A percentile compares a stretch with the other conserved stretches of the same genome.
Evolutionary conservation across 2,113 vertebrate genomes (phyloP).

Genomic region (Sprattus sprattus): DNA sequence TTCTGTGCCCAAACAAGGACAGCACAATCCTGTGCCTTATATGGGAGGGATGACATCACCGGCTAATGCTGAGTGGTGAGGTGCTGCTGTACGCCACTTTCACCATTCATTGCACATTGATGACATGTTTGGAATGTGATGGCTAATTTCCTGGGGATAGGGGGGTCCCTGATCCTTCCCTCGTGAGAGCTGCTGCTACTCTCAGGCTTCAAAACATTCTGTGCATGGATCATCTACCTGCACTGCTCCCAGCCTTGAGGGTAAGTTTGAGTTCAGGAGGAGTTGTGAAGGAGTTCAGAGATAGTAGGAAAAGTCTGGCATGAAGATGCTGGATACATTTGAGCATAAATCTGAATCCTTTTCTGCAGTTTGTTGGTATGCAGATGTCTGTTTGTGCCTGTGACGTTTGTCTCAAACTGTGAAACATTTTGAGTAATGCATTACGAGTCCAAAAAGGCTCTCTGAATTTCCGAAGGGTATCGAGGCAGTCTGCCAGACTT

Average conservation of each 20-base stretch:
- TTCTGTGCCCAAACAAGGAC: slow-evolving; percentile 71
- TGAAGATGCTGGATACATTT: not conserved
- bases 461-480: not conserved
- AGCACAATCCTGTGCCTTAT: slow-evolving; percentile 72
- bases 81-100: slow-evolving; percentile 70
- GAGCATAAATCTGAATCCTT: not conserved
- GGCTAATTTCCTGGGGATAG: slow-evolving; percentile 65
- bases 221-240: slow-evolving; percentile 59
- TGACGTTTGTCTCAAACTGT: not conserved
- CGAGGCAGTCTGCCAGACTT: not conserved
- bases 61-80: slow-evolving; percentile 67
- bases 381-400: not conserved
- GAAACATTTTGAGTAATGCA: not conserved
- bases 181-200: slow-evolving; percentile 48
- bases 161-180: slow-evolving; percentile 51
- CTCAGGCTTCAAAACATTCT: slow-evolving; percentile 27
- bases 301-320: not conserved
- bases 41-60: slow-evolving; percentile 77
- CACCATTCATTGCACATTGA: slow-evolving; percentile 79
- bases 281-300: not conserved
- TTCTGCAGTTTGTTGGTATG: not conserved
- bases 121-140: slow-evolving; percentile 76
- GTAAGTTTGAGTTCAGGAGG: slow-evolving; percentile 63
- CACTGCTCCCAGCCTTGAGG: slow-evolving; percentile 58
- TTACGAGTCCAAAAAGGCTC: not conserved